These are phyloP conservation scores for Ophiodon elongatus DNA, from an alignment of 2,113 vertebrate species.

Conservation along the genomic window DNA sequence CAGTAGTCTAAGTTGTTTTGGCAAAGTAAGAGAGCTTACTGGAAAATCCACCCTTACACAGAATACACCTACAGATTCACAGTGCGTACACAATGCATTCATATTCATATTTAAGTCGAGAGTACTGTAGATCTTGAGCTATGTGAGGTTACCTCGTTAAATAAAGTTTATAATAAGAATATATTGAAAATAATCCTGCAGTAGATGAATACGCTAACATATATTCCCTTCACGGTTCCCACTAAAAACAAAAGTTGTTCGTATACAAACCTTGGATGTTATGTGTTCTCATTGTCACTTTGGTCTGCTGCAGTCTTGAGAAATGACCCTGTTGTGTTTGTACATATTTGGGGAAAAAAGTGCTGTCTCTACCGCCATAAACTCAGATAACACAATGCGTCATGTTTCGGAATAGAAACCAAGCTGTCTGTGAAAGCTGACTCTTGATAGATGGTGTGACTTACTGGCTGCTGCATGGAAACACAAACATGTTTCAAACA, in stretches of 20 bases:
- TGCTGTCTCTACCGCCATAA: constrained; percentile 11
- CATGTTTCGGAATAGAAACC: constrained; percentile 38
- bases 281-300: background rate
- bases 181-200: background rate
- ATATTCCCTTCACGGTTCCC: background rate
- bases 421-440: constrained; percentile 13
- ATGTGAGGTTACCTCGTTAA: background rate
- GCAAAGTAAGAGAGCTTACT: background rate
- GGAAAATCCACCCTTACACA: background rate
- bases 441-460: constrained; percentile 7
- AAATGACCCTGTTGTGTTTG: constrained; percentile 17
- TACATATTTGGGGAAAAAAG: constrained; percentile 17
- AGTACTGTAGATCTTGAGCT: background rate
- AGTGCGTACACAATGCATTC: too few species aligned
- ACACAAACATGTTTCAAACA: background rate
- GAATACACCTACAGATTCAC: background rate
- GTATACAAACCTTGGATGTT: too few species aligned
- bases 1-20: background rate
- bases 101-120: too few species aligned
- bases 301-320: background rate
- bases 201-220: background rate
- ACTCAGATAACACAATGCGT: constrained; percentile 53
- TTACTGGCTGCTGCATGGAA: constrained; percentile 1
- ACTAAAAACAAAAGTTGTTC: background rate
- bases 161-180: background rate